These are phyloP conservation scores for Campoletis raptor DNA, from an alignment of 2,888 invertebrate species.

Conservation along the genomic window DNA sequence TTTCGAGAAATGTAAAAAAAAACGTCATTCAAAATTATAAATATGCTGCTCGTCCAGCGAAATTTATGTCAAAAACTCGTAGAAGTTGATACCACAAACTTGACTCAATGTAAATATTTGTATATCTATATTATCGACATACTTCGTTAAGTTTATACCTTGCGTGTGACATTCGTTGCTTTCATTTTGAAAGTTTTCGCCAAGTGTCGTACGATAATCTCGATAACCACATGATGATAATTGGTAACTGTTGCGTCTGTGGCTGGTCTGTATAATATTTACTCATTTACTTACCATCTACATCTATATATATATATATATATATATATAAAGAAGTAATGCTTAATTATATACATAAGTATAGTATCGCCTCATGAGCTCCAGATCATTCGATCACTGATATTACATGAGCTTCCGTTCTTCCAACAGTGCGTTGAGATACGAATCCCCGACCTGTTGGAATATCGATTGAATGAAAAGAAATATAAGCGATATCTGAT, in stretches of 20 bases:
- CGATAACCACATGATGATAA: slow-evolving; percentile 58
- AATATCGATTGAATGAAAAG: slow-evolving; percentile 25
- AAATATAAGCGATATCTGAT: background rate
- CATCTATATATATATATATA: background rate
- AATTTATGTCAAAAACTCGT: background rate
- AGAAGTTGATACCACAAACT: background rate
- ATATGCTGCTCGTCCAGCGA: background rate
- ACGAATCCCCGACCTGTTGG: background rate
- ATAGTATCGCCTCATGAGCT: slow-evolving; percentile 22
- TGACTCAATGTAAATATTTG: background rate
- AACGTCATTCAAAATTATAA: background rate
- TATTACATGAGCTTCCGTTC: slow-evolving; percentile 51
- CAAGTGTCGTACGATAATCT: background rate
- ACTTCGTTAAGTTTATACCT: slow-evolving; percentile 1
- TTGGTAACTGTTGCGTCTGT: slow-evolving; percentile 64
- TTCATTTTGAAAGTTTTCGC: background rate
- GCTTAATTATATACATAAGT: background rate
- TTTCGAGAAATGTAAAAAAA: background rate
- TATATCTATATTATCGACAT: no score
- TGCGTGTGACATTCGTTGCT: slow-evolving; percentile 45
- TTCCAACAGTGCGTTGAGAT: slow-evolving; percentile 6
- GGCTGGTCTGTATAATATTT: slow-evolving; percentile 37
- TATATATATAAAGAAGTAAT: background rate
- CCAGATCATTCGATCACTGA: slow-evolving; percentile 47
- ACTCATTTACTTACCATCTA: background rate